These are phyloP conservation scores for Oreochromis spilurus DNA, from an alignment of 2,113 vertebrate genomes.

Conservation along the genomic window DNA sequence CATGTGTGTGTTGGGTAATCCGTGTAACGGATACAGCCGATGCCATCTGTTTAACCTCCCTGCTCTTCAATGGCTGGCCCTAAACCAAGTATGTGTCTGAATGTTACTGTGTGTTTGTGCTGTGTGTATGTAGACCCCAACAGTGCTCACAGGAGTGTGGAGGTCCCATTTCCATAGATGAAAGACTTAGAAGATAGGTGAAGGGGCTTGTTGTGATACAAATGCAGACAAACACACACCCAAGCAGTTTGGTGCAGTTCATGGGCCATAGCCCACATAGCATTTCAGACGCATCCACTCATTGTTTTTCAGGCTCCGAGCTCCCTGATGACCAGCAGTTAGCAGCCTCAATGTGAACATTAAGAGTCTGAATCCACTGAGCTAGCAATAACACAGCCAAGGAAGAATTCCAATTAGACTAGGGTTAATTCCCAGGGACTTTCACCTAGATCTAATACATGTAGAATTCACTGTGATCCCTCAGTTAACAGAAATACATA, in stretches of 20 bases:
- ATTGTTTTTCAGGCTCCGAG: not conserved
- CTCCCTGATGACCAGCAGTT: conserved; percentile 35
- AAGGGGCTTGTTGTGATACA: conserved; percentile 1
- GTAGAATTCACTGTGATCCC: not conserved
- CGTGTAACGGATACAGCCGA: conserved; percentile 45
- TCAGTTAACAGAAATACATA: not conserved
- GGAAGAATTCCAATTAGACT: not conserved
- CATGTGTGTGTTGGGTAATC: conserved; percentile 32
- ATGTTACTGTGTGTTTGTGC: not conserved
- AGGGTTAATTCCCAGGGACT: not conserved
- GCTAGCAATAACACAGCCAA: not conserved
- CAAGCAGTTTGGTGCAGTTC: conserved; percentile 17
- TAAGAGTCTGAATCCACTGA: conserved; percentile 17
- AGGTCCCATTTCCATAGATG: conserved; percentile 48
- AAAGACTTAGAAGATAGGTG: conserved; percentile 22
- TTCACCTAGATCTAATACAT: not conserved
- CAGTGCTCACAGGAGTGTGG: conserved; percentile 38
- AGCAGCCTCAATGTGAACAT: not conserved
- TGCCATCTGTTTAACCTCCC: conserved; percentile 68
- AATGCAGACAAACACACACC: conserved; percentile 19
- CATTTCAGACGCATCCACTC: conserved; percentile 15
- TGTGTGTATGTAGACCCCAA: not conserved
- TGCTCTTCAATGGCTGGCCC: conserved; percentile 21
- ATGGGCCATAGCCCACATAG: conserved; percentile 13
- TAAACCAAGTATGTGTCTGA: conserved; percentile 6